Evolutionary conservation across 2,113 vertebrate species (phyloP), one percentile per base, ranked within the genome.

Genomic region (Semnornis frantzii): DNA sequence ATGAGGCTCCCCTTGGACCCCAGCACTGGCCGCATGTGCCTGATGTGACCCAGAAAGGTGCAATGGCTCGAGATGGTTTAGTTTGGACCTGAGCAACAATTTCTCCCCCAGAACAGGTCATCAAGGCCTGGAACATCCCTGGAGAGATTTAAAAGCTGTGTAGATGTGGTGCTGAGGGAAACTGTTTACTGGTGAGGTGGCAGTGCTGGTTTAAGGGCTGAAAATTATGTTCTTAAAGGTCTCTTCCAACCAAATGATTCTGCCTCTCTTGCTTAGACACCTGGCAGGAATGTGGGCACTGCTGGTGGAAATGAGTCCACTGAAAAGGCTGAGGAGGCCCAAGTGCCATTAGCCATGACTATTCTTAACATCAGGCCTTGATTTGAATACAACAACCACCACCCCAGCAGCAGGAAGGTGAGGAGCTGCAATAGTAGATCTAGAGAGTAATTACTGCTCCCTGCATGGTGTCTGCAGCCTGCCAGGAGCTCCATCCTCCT

Each of bases 241-340:
- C 44, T 46, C 44, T 46, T 46, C 44, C 44, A 46, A 46, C 44
- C 44, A 46, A 46, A 18, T 46, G 44, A 46, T 46, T 16, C 15
- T 50, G 20, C 23, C 20, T 50, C 10, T 23, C 48, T 76, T 0
- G 3, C 39, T 59, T 14, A 37, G 48, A 60, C 4, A 15, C 8
- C 42, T 0, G 1, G 42, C 28, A 60, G 13, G 17, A 30, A 71
- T 1, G 4, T 18, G 37, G 48, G 23, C 0, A 0, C 30, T 79
- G 30, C 46, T 68, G 10, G 42, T 39, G 82, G 55, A 68, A 72
- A 79, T 4, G 54, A 19, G 28, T 24, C 12, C 4, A 5, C 44
- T 10, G 4, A 64, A 71, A 33, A 21, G 62, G 33, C 31, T 57
- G 19, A 62, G 37, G 16, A 88, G 46, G 17, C 48, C 34, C 9